Conservation (phyloP, 2,888 invertebrate genomes). For the Bembecia ichneumoniformis region DNA sequence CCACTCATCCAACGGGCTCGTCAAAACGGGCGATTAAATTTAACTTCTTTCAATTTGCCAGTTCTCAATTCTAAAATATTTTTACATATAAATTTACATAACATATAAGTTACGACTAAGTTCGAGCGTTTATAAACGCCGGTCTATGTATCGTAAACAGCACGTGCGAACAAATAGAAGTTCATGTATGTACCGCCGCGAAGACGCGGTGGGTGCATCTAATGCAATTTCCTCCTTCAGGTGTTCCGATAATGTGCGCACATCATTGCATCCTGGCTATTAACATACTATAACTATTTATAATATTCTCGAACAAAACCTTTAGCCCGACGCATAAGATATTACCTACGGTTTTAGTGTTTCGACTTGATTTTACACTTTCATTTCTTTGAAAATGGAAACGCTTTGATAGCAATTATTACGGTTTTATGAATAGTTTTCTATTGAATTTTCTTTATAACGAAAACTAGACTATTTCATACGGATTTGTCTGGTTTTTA, state of each 20-base stretch:
- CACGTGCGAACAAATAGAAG: slow-evolving; percentile 29
- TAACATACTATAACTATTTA: background rate
- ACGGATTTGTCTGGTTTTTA: too few relatives aligned
- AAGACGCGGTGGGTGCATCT: slow-evolving; percentile 42
- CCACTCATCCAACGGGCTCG: too few relatives aligned
- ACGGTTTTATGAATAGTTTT: too few relatives aligned
- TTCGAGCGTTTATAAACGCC: slow-evolving; percentile 2
- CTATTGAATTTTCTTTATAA: too few relatives aligned
- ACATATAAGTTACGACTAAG: background rate
- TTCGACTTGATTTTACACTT: too few relatives aligned
- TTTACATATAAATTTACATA: background rate
- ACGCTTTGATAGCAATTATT: too few relatives aligned
- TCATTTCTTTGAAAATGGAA: too few relatives aligned
- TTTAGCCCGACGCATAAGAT: background rate
- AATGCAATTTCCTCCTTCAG: slow-evolving; percentile 60
- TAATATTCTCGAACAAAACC: background rate
- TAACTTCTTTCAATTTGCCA: too few relatives aligned
- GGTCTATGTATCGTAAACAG: slow-evolving; percentile 21
- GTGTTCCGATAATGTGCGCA: slow-evolving; percentile 45
- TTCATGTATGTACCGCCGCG: slow-evolving; percentile 26
- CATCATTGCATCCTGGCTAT: slow-evolving; percentile 24
- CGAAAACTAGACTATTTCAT: too few relatives aligned
- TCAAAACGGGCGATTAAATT: too few relatives aligned
- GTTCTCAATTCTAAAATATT: too few relatives aligned
- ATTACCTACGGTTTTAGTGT: too few relatives aligned